Evolutionary conservation across 2,113 vertebrate genomes (phyloP), one percentile per base, ranked within the genome.

Genomic region (Sphaerodactylus townsendi): DNA sequence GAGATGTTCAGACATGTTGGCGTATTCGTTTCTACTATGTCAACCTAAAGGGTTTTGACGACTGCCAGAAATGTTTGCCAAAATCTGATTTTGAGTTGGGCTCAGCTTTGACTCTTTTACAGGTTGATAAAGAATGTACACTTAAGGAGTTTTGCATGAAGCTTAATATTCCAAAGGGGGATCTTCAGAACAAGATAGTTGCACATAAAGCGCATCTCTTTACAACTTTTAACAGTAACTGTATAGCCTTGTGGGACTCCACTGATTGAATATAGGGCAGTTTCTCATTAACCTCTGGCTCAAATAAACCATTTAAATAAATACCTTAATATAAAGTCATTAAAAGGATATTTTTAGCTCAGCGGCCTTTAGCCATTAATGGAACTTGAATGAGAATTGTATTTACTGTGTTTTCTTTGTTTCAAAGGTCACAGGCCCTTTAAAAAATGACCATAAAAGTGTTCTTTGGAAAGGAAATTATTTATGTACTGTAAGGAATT

Each of bases 321-420:
- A 69, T 87, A 87, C n/a, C n/a, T 77, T 53, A 82, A 82, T 86
- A 78, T 68, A 87, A 83, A 71, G 65, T 84, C 65, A 64, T 80
- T 84, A 87, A 76, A 80, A 76, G 17, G 11, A 28, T 84, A 82
- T 82, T 82, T 87, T 87, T 81, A 81, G 72, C 68, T 69, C 53
- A 76, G 41, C 37, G 50, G 64, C 35, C 35, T 66, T 79, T 69
- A 64, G 64, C 41, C n/a, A 69, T 81, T 80, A 84, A 69, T 80
- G 71, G 39, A 81, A 48, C 33, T 79, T 80, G 41, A 68, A 76
- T 76, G 44, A 25, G 50, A 81, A 76, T 81, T 48, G 50, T 73
- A n/a, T 87, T 73, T 79, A 69, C 75, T 84, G 75, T 64, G 3
- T 79, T 79, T 79, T 72, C 48, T 46, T 70, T 84, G 5, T 75